phyloP scores from a whole-genome alignment of 2,113 vertebrate genomes.

The Mesembrinibis cayennensis region DNA sequence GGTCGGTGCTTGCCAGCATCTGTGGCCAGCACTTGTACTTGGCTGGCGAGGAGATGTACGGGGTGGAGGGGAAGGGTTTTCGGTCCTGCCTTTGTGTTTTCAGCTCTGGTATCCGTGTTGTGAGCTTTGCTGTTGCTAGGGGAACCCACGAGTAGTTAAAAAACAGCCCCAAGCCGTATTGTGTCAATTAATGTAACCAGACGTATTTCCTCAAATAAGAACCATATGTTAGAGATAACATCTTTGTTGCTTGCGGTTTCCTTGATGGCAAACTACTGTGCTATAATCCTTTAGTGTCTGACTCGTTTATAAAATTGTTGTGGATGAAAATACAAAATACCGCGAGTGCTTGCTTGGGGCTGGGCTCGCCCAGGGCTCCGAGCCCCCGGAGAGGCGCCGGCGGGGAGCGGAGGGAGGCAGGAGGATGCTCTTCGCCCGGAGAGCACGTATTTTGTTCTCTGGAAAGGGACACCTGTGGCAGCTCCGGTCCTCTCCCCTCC shows the following conservation, averaged over 20 bases:
- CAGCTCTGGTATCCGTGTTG: not conserved
- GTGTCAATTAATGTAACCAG: not conserved
- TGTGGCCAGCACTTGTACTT: not conserved
- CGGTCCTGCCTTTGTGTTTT: not conserved
- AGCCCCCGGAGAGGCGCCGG: rapidly evolving
- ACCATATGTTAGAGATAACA: not conserved
- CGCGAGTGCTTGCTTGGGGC: not conserved
- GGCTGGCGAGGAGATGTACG: rapidly evolving
- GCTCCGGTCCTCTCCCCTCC: not conserved
- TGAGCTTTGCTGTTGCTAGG: not conserved
- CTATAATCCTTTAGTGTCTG: not conserved
- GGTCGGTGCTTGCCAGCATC: not conserved
- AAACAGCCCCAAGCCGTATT: not conserved
- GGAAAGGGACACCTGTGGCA: not conserved
- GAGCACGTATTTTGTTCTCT: not conserved
- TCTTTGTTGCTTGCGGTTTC: not conserved
- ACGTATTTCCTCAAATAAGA: not conserved
- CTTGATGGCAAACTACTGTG: not conserved
- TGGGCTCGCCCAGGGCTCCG: not conserved
- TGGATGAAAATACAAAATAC: not conserved
- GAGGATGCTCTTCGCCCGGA: not conserved
- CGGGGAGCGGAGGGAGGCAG: not conserved
- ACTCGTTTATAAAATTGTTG: not conserved
- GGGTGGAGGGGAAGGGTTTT: not conserved
- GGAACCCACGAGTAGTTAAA: not conserved